A percentile compares a stretch with the other conserved stretches of the same genome.
These are phyloP conservation scores for Eulemur albifrons DNA, from an alignment of 2,797 vertebrate genomes.

Conservation along the genomic window DNA sequence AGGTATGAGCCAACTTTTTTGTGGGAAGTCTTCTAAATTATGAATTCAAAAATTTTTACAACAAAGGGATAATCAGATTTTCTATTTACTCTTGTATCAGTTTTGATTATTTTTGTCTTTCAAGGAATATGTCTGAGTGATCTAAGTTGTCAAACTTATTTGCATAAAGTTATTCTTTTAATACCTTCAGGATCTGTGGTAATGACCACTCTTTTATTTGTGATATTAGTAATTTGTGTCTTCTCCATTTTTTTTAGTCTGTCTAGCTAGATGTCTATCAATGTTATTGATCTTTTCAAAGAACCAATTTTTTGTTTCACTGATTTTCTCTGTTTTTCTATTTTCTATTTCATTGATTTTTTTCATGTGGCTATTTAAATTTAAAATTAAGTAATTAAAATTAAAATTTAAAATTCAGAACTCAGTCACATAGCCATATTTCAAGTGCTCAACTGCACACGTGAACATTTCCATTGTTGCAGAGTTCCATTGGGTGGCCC, in stretches of 20 bases:
- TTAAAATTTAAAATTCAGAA: neutral
- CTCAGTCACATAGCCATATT: neutral
- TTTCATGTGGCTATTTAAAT: neutral
- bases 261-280: neutral
- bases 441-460: neutral
- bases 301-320: neutral
- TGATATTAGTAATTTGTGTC: neutral
- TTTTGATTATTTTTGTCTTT: slow-evolving; percentile 23
- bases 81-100: neutral
- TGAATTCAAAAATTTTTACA: neutral
- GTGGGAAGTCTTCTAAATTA: neutral
- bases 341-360: neutral
- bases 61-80: neutral
- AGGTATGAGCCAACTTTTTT: neutral
- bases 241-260: neutral
- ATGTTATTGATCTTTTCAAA: neutral
- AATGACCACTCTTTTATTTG: neutral
- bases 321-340: neutral
- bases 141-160: neutral
- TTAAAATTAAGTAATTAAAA: neutral
- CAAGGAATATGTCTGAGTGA: neutral
- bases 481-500: neutral
- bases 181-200: neutral
- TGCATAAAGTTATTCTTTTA: neutral
- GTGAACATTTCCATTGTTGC: neutral